Conservation (phyloP, 1,140 invertebrate genomes). For the Pogonus chalceus region DNA sequence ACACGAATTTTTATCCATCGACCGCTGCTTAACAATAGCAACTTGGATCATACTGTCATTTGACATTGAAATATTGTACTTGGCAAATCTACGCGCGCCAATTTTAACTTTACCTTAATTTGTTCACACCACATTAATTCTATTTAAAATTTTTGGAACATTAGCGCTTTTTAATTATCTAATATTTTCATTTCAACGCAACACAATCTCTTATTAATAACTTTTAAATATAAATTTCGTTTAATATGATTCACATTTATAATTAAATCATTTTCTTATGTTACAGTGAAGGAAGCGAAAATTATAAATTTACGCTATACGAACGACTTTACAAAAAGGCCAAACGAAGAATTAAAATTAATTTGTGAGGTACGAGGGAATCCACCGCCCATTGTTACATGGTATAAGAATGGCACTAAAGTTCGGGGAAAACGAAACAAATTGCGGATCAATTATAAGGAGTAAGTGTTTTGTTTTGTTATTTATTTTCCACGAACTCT, state of each 20-base stretch:
- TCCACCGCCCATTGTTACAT: constrained; percentile 55
- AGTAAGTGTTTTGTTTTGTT: constrained; percentile 30
- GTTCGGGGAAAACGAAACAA: constrained; percentile 38
- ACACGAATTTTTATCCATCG: constrained; percentile 1
- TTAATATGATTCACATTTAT: too few species aligned
- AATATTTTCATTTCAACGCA: too few species aligned
- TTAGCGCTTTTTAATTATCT: too few species aligned
- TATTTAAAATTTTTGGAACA: too few species aligned
- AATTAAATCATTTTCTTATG: neutral
- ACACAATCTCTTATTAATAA: too few species aligned
- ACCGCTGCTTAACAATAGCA: neutral
- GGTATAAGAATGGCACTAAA: constrained; percentile 59
- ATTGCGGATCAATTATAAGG: constrained; percentile 39
- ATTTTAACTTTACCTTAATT: too few species aligned
- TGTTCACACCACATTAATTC: too few species aligned
- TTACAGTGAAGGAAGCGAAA: neutral
- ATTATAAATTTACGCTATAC: neutral
- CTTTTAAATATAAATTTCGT: too few species aligned
- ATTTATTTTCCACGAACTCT: too few species aligned
- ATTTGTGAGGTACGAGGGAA: constrained; percentile 54
- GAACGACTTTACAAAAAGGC: neutral
- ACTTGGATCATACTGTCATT: too few species aligned
- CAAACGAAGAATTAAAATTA: constrained; percentile 37
- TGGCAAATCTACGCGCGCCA: too few species aligned
- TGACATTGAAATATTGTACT: too few species aligned